A percentile compares a stretch with the other conserved stretches of the same genome.
phyloP scores from a whole-genome alignment of 2,797 vertebrate species.

The Phataginus tetradactyla region DNA sequence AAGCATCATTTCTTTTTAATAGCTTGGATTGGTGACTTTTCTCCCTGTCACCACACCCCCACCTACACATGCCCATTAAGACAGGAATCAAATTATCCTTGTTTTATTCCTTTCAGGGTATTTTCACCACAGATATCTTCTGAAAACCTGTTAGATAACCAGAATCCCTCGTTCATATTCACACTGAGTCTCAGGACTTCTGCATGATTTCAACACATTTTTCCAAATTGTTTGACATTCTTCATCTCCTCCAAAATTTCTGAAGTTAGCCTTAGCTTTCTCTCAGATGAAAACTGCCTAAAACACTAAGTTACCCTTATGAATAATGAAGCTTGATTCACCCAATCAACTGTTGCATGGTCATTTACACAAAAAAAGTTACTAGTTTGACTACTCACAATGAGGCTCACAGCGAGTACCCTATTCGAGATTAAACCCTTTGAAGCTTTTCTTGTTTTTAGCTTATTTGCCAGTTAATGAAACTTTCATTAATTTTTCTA shows the following conservation, averaged over 20 bases:
- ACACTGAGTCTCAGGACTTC: not conserved
- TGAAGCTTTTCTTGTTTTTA: not conserved
- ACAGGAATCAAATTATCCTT: constrained; percentile 52
- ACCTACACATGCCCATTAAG: not conserved
- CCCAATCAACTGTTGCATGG: not conserved
- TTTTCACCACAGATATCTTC: constrained; percentile 47
- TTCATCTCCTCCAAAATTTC: constrained; percentile 48
- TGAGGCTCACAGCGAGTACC: too few relatives aligned
- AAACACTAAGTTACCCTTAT: not conserved
- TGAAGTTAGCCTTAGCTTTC: not conserved
- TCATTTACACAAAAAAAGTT: not conserved
- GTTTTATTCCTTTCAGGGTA: not conserved
- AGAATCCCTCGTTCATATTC: constrained; percentile 64
- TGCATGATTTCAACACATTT: constrained; percentile 72
- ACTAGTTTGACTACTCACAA: not conserved
- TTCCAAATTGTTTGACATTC: constrained; percentile 48
- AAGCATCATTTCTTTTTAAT: not conserved
- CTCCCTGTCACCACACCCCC: constrained; percentile 18
- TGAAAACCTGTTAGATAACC: constrained; percentile 36
- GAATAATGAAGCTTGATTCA: not conserved
- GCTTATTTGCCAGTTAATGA: not conserved
- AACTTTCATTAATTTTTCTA: not conserved
- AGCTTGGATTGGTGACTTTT: constrained; percentile 19
- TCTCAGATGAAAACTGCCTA: not conserved
- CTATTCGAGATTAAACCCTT: not conserved